These are phyloP conservation scores for Triplophysa yarkandensis DNA, from an alignment of 2,797 vertebrate species.

Conservation along the genomic window DNA sequence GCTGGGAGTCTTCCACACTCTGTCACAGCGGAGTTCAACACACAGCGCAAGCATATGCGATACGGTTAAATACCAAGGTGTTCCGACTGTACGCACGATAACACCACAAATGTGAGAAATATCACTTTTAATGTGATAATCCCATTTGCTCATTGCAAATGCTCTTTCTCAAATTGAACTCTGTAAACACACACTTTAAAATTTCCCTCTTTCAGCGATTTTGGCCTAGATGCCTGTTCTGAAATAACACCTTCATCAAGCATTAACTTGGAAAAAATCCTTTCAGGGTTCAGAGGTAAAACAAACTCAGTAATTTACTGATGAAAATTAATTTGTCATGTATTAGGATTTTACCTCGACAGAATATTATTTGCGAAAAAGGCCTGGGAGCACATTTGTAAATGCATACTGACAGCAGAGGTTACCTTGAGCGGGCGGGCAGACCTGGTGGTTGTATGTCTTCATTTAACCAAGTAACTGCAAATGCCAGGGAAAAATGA, in stretches of 20 bases:
- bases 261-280: background rate
- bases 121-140: constrained; percentile 43
- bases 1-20: constrained; percentile 42
- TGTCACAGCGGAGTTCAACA: constrained; percentile 34
- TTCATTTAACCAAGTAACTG: constrained; percentile 83
- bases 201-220: constrained; percentile 13
- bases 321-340: constrained; percentile 67
- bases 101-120: constrained; percentile 50
- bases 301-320: constrained; percentile 61
- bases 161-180: constrained; percentile 15
- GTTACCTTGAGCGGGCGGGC: constrained; percentile 80
- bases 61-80: constrained; percentile 46
- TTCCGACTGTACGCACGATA: constrained; percentile 26
- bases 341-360: constrained; percentile 68
- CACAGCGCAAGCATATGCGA: constrained; percentile 46
- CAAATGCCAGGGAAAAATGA: constrained; percentile 73
- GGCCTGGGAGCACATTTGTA: constrained; percentile 72
- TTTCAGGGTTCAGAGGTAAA: constrained; percentile 47
- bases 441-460: constrained; percentile 81
- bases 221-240: background rate
- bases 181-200: constrained; percentile 12
- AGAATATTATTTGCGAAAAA: constrained; percentile 71
- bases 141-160: constrained; percentile 11
- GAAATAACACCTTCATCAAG: background rate
- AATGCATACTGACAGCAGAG: constrained; percentile 82